Base-by-base conservation (phyloP, 2,797 vertebrate species). In the Chaenodraco wilsoni region DNA sequence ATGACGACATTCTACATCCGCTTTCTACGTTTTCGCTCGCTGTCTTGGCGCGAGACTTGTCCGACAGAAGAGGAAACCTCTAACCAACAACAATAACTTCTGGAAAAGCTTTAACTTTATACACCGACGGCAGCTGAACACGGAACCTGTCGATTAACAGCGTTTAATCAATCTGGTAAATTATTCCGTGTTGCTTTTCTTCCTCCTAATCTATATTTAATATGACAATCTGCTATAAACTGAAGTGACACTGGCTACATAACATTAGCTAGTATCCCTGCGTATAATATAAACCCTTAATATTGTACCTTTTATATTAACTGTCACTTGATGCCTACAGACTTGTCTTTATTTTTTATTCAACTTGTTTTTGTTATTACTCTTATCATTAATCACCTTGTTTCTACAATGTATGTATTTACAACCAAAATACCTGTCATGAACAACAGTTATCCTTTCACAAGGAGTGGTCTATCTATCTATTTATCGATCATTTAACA, bases 41-140 rank as follows among this genome's bases (percentile, higher is more conserved):
- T 54, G 21, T 65, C n/a, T 91, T 93, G 91, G 92, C 92, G 92
- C 87, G 87, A 85, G 73, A 76, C 55, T 85, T 73, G 63, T 69
- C 15, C 0, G 11, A 21, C 19, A 27, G 9, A 19, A 7, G 23
- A 23, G 10, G 10, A 8, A 12, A 11, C 0, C 37, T 5, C 33
- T 7, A 40, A 61, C 37, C 2, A 5, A 31, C 0, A 9, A 0
- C n/a, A 0, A 2, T 0, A 48, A 11, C 7, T 40, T 0, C 43
- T 14, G 10, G 7, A 33, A 67, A 68, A 23, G 2, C 2, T 10
- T 19, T 13, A 37, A 49, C 1, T 17, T 59, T 19, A 15, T 1
- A 31, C 2, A 14, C 0, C 10, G 5, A 11, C 0, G 3, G 43
- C 9, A 40, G 1, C 13, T 58, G 49, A 69, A 59, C 48, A 43